A percentile compares a stretch with the other conserved stretches of the same genome.
phyloP scores from a whole-genome alignment of 1,140 invertebrate species.

The Aphaenogaster rudis region DNA sequence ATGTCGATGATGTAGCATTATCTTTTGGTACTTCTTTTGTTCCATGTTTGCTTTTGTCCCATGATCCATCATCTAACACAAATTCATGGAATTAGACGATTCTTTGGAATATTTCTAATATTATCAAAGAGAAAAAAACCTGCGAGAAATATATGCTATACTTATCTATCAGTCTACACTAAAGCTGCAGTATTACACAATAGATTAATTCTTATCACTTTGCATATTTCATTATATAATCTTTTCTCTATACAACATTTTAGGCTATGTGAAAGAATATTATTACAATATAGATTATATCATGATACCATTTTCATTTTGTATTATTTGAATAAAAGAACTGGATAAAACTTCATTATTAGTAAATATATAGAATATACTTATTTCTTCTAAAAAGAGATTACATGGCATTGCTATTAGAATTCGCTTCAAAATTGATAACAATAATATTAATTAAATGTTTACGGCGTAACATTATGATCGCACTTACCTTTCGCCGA shows the following conservation, averaged over 20 bases:
- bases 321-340: slow-evolving; percentile 22
- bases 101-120: neutral
- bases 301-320: neutral
- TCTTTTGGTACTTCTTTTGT: slow-evolving; percentile 31
- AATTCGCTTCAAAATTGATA: neutral
- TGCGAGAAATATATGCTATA: neutral
- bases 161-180: neutral
- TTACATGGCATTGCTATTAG: neutral
- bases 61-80: neutral
- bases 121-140: neutral
- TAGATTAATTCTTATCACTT: neutral
- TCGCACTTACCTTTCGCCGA: neutral
- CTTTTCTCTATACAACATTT: neutral
- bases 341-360: neutral
- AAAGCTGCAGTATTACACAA: neutral
- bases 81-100: neutral
- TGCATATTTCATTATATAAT: slow-evolving; percentile 22
- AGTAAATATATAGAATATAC: neutral
- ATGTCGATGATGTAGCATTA: neutral
- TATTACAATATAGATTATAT: neutral
- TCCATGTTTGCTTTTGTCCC: neutral
- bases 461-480: neutral
- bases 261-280: neutral
- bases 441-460: neutral
- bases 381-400: neutral